These are phyloP conservation scores for Indicator maculatus DNA, from an alignment of 2,113 vertebrate genomes.

Conservation along the genomic window DNA sequence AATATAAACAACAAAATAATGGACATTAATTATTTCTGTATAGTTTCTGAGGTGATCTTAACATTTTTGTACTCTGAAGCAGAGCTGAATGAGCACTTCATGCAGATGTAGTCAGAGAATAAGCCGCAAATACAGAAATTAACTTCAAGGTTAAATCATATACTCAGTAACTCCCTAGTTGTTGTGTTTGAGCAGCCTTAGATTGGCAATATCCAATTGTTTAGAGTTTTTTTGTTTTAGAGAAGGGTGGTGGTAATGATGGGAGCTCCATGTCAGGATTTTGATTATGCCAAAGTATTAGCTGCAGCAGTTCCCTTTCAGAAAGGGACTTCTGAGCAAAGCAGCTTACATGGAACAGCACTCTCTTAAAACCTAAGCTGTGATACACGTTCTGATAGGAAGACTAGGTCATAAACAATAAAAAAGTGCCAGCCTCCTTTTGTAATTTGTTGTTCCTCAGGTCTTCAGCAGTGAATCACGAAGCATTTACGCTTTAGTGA, in stretches of 20 bases:
- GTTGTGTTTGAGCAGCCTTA: neutral
- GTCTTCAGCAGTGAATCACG: neutral
- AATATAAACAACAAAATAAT: neutral
- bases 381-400: neutral
- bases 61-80: neutral
- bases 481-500: neutral
- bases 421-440: neutral
- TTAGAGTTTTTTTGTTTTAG: neutral
- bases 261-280: neutral
- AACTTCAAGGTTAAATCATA: neutral
- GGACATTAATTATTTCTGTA: neutral
- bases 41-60: neutral
- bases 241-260: neutral
- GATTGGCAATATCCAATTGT: neutral
- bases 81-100: neutral
- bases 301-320: neutral
- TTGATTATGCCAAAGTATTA: neutral
- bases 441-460: neutral
- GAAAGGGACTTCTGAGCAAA: neutral
- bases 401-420: neutral
- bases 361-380: neutral
- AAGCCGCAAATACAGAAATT: neutral
- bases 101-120: neutral
- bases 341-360: neutral
- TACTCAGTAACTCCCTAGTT: neutral